Base-by-base conservation (phyloP, 35 echinoderm and acorn worm species). In the Apostichopus californicus region DNA sequence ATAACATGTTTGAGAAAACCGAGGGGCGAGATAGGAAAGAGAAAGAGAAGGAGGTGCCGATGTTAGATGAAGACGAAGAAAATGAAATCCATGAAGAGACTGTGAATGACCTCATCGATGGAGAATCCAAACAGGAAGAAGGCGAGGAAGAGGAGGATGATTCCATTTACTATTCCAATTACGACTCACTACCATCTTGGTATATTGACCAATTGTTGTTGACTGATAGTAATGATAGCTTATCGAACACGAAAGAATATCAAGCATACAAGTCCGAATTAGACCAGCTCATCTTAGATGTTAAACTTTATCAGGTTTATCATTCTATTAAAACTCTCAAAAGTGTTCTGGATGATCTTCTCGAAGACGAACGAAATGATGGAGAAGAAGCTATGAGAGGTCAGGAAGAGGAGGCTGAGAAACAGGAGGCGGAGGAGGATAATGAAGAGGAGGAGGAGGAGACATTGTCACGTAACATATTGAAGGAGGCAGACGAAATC, bases 291-390 rank as follows among this genome's bases (percentile, higher is more conserved):
- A 24, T 89, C 57, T 64, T 89, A 66, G 63, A 89, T 21, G 63
- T 89, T 3, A 89, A 89, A 57, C 63, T 89, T 22, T 89, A 89
- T 73, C 86, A 89, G 28, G 86, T 89, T 24, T 89, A 89, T 14
- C 86, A 89, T 55, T 89, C 86, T 4, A 89, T 89, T 18, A 89
- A 89, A 72, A 72, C 86, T 13, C 22, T 89, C 55, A 89, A 89
- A 73, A 34, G 57, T 73, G 86, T 89, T 64, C 25, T 89, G 11
- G 63, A 89, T 23, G 86, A 89, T 53, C 63, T 89, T 18, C 15
- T 89, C 14, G 14, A 58, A 20, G 71, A 75, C 71, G 80, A 82
- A 26, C 12, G 80, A 57, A 1, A 82, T 5, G n/a, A n/a, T 24
- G 10, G 10, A 22, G 78, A 20, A 54, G 78, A 80, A 54, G 10